Evolutionary conservation across 2,888 invertebrate species (phyloP).

Genomic region (Sclerodermus sp.): DNA sequence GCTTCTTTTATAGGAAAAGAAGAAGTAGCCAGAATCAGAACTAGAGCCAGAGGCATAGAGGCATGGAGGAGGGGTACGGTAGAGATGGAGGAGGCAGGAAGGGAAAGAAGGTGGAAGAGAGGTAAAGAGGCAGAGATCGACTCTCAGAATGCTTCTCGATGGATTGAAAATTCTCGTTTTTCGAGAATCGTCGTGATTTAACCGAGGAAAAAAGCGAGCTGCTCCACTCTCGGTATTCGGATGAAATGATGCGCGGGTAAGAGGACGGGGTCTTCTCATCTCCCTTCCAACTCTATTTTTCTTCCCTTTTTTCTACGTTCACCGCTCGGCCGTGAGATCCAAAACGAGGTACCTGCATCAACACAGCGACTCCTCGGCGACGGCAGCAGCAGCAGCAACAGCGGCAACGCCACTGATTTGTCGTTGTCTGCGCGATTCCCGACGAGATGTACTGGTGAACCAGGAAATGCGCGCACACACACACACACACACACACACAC

Average conservation of each 20-base stretch:
- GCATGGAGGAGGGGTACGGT: no score
- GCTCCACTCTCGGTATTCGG: slow-evolving; percentile 28
- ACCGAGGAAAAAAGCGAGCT: slow-evolving; percentile 14
- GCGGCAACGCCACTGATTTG: slow-evolving; percentile 1
- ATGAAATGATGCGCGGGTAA: slow-evolving; percentile 47
- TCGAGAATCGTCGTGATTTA: slow-evolving; percentile 29
- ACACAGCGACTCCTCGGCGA: no score
- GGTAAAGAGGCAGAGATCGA: no score
- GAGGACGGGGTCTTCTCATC: slow-evolving; percentile 29
- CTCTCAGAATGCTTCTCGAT: no score
- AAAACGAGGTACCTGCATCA: slow-evolving; percentile 9
- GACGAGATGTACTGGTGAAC: slow-evolving; percentile 10
- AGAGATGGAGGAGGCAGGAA: neutral
- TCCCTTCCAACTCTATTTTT: slow-evolving; percentile 15
- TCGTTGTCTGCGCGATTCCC: slow-evolving; percentile 1
- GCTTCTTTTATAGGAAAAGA: no score
- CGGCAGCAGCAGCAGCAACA: no score
- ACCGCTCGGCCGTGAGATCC: slow-evolving; percentile 9
- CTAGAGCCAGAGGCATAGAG: no score
- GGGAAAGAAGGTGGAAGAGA: neutral
- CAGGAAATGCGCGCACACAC: slow-evolving; percentile 7
- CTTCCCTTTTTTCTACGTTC: slow-evolving; percentile 10
- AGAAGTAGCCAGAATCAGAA: no score
- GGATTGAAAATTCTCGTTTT: slow-evolving; percentile 5
- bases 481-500: slow-evolving; percentile 7